A percentile compares a stretch with the other conserved stretches of the same genome.
Evolutionary conservation across 2,797 vertebrate species (phyloP).

Genomic region (Poecile montanus): DNA sequence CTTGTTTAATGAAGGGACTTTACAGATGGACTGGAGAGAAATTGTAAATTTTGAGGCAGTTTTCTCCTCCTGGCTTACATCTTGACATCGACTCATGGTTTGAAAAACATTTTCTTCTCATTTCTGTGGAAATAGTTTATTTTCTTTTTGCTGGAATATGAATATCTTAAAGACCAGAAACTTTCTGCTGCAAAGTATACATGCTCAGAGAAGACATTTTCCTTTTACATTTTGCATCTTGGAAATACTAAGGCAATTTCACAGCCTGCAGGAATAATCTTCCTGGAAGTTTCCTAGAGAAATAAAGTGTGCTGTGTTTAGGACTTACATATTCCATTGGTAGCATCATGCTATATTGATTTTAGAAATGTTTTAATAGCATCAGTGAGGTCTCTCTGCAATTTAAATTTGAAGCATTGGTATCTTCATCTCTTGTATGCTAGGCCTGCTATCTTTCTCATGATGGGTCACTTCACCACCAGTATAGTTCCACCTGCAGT

Average conservation of each 20-base stretch:
- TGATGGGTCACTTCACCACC: not conserved
- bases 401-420: not conserved
- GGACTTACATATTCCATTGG: not conserved
- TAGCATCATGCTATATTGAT: not conserved
- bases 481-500: not conserved
- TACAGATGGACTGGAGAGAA: not conserved
- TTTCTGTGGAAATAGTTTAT: not conserved
- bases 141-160: not conserved
- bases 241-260: not conserved
- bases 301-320: not conserved
- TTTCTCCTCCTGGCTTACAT: not conserved
- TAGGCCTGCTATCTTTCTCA: not conserved
- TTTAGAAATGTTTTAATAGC: not conserved
- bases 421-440: not conserved
- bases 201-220: not conserved
- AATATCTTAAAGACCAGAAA: not conserved
- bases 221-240: not conserved
- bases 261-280: not conserved
- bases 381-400: not conserved
- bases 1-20: not conserved
- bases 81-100: accelerated
- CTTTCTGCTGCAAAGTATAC: not conserved
- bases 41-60: not conserved
- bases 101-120: not conserved
- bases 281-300: not conserved